Evolutionary conservation across 2,113 vertebrate genomes (phyloP), one percentile per base, ranked within the genome.

Genomic region (Gnathonemus longibarbis): DNA sequence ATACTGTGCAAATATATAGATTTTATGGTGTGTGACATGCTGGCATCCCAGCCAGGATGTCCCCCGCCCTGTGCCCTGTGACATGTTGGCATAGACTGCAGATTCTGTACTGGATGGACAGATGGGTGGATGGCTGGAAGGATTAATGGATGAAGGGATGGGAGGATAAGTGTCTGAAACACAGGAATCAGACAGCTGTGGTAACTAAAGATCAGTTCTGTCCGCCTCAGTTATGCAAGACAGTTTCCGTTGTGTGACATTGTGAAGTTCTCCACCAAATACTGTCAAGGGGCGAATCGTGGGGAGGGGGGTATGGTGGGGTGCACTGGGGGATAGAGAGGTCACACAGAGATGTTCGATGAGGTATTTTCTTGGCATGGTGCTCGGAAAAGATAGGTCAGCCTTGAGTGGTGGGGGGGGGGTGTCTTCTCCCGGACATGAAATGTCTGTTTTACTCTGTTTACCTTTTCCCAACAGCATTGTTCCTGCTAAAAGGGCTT

Each of bases 361-460:
- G 80, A 89, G 53, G 89, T 89, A 52, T 84, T 89, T 89, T 85
- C 21, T 89, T 89, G 89, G 89, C 89, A 85, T 24, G 1, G 50
- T 24, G 13, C 80, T 89, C 31, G 89, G 89, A 89, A 89, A 89
- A 89, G 56, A 58, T 35, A 39, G 35, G 19, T 88, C 89, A 84
- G 46, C 52, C 3, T 46, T 62, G 31, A 77, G 35, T 13, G 35
- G n/a, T 7, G 74, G 31, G 86, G 86, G 48, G 66, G 48, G 45
- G 24, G 5, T 80, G 31, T 84, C 52, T 62, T 62, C 89, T 84
- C n/a, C 88, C 74, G 53, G 70, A 89, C 45, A 13, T 11, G 31
- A 50, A 49, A 53, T 53, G 50, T 24, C 50, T 88, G 31, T 46
- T 88, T 88, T 8, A n/a, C 39, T 45, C 31, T 88, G 21, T 62